Percentiles rank a stretch among this genome's conserved stretches.
These are phyloP conservation scores for Megaceryle alcyon DNA, from an alignment of 2,797 vertebrate species.

Conservation along the genomic window DNA sequence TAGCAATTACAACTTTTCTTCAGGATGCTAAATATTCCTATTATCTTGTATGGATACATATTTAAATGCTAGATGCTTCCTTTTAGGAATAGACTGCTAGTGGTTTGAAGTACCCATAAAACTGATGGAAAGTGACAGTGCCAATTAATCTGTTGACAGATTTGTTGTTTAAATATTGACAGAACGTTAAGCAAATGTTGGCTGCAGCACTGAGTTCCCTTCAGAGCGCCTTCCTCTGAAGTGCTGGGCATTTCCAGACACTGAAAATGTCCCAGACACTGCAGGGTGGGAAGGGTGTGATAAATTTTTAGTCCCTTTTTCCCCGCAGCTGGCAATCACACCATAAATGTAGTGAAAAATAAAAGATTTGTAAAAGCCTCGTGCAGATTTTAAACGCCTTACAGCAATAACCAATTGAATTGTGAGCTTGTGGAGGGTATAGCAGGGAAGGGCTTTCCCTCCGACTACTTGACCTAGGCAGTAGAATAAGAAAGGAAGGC, in stretches of 20 bases:
- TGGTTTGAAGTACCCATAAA: conserved; percentile 56
- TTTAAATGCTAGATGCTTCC: conserved; percentile 32
- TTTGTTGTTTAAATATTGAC: conserved; percentile 75
- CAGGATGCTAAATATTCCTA: neutral
- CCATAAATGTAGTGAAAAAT: neutral
- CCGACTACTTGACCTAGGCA: neutral
- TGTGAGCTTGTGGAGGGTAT: neutral
- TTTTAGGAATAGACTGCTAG: conserved; percentile 28
- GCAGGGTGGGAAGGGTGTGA: neutral
- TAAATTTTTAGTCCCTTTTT: neutral
- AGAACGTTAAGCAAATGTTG: conserved; percentile 57
- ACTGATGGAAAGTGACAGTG: conserved; percentile 61
- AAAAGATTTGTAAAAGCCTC: neutral
- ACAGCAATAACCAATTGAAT: neutral
- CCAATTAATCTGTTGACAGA: conserved; percentile 76
- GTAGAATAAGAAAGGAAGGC: neutral
- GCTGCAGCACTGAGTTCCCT: neutral
- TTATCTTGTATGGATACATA: neutral
- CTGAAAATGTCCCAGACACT: neutral
- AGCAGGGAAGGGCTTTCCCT: neutral
- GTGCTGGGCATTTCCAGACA: neutral
- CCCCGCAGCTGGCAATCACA: neutral
- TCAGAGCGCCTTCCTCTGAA: neutral
- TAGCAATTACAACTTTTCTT: neutral
- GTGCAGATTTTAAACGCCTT: neutral